Evolutionary conservation across 2,888 invertebrate genomes (phyloP).

Genomic region (Bembecia ichneumoniformis): DNA sequence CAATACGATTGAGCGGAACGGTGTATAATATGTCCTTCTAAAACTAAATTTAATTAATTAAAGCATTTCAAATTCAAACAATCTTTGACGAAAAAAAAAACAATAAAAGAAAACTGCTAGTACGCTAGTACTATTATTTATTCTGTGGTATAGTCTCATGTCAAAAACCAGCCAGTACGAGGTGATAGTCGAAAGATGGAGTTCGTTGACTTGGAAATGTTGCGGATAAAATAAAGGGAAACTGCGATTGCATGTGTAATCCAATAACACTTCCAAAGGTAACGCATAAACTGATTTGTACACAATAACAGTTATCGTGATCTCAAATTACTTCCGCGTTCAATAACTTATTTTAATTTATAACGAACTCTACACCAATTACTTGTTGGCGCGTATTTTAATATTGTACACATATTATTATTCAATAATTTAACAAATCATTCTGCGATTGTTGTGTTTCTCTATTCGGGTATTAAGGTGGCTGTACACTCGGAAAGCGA

Average conservation of each 20-base stretch:
- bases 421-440: slow-evolving; percentile 2
- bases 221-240: background rate
- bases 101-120: too few relatives aligned
- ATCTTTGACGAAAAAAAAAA: too few relatives aligned
- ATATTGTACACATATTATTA: slow-evolving; percentile 1
- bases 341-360: background rate
- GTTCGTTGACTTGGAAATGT: background rate
- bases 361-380: background rate
- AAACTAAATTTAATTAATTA: too few relatives aligned
- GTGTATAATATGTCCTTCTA: too few relatives aligned
- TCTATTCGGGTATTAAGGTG: too few relatives aligned
- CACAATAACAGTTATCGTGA: background rate
- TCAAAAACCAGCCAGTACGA: too few relatives aligned
- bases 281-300: background rate
- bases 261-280: background rate
- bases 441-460: background rate
- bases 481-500: too few relatives aligned
- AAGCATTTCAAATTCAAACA: too few relatives aligned
- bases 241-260: background rate
- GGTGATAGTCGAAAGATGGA: too few relatives aligned
- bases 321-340: background rate
- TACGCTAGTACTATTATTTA: too few relatives aligned
- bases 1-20: too few relatives aligned
- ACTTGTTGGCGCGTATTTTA: background rate
- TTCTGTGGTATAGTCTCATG: too few relatives aligned